Evolutionary conservation across 2,888 invertebrate species (phyloP), one percentile per base, ranked within the genome.

Genomic region (Tillus elongatus): DNA sequence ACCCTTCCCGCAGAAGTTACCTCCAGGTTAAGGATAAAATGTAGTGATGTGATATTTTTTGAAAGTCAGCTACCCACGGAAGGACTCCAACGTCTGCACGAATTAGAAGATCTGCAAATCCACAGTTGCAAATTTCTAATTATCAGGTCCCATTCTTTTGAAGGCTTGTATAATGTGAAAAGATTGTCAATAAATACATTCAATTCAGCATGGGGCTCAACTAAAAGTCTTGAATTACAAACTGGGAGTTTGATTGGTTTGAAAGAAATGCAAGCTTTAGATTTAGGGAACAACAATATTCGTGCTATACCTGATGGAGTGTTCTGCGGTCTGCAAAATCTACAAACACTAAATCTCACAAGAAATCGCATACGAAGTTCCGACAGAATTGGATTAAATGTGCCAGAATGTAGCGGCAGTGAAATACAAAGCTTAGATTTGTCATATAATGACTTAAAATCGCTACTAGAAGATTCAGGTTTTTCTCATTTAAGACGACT

Each of bases 251-350:
- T 91, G 56, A 74, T 75, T 53, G 86, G 86, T 43, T 70, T 91
- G 50, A 76, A 79, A 55, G 87, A 88, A 64, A 70, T 91, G 34
- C 83, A 83, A 61, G 73, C 75, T 40, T 69, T 90, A 54, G 83
- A 89, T 66, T 70, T 91, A 63, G 78, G 80, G 57, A 79, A 83
- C 66, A 90, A 87, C 69, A 88, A 89, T 68, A 75, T 91, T 47
- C 75, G 83, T 52, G 77, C 79, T 46, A 63, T 90, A 58, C 87
- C 89, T 30, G 80, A 82, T 50, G 81, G 79, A 53, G 75, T 78
- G 45, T 82, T 89, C 61, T 90, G 90, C 66, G 75, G 79, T 30
- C 66, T 89, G 58, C 75, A 78, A 52, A 87, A 82, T 64, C 70
- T 90, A 42, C 84, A 85, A 62, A 75, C 80, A 46, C 68, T 92